A percentile compares a stretch with the other conserved stretches of the same genome.
Conservation (phyloP, 2,113 vertebrate species). For the Urocolius indicus region DNA sequence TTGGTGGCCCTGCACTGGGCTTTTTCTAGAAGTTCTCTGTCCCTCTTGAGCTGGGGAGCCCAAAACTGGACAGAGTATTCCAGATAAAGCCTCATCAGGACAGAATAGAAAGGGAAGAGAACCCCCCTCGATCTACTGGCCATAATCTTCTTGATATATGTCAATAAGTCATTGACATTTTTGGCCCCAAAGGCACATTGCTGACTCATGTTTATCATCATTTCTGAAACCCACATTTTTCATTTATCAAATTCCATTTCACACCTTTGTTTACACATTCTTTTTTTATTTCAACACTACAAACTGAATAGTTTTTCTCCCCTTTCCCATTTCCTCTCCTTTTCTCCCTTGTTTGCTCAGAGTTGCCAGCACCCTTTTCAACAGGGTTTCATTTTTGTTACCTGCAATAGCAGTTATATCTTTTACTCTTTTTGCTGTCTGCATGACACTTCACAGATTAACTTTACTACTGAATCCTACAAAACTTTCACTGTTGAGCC, state of each 20-base stretch:
- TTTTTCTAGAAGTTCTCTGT: too few species aligned
- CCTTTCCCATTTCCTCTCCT: neutral
- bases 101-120: too few species aligned
- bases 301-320: neutral
- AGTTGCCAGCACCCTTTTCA: neutral
- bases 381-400: neutral
- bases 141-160: too few species aligned
- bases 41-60: too few species aligned
- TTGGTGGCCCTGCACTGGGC: too few species aligned
- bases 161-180: too few species aligned
- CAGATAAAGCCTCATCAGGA: too few species aligned
- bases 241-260: neutral
- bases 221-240: neutral
- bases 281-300: neutral
- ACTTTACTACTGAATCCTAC: neutral
- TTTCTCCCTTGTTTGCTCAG: neutral
- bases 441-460: neutral
- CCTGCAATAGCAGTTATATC: neutral
- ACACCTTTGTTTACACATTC: neutral
- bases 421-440: neutral
- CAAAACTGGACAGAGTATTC: too few species aligned
- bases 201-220: neutral
- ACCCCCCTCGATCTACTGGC: too few species aligned
- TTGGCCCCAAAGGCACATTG: too few species aligned
- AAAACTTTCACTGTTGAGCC: neutral